Evolutionary conservation across 2,113 vertebrate genomes (phyloP).

Genomic region (Menura novaehollandiae): DNA sequence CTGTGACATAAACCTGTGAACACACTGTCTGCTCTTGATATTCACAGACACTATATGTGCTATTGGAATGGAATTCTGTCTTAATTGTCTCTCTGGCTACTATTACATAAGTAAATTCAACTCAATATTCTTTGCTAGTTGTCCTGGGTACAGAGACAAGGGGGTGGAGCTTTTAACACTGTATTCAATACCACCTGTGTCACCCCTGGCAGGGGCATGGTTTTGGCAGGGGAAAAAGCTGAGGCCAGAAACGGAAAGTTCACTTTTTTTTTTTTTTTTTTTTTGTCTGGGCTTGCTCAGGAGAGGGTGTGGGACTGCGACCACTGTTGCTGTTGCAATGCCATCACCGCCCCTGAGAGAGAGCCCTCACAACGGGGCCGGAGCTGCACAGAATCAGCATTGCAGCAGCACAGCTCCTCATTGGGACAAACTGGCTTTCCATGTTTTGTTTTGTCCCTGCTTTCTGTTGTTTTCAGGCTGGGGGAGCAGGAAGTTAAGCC

Average conservation of each 20-base stretch:
- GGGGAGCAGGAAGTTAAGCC: not conserved
- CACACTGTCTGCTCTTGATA: not conserved
- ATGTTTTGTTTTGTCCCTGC: not conserved
- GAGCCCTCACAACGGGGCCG: accelerated
- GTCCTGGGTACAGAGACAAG: not conserved
- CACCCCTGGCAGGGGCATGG: not conserved
- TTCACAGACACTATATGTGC: not conserved
- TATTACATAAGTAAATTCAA: not conserved
- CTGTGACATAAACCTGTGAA: not conserved
- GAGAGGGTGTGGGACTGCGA: not conserved
- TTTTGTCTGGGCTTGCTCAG: not conserved
- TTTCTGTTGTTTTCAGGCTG: not conserved
- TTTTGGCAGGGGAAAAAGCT: not conserved
- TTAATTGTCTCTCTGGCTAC: not conserved
- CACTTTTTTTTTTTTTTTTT: too few species aligned
- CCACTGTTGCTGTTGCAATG: not conserved
- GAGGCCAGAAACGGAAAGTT: not conserved
- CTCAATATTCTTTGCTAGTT: not conserved
- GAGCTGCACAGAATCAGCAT: accelerated
- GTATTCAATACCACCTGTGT: accelerated
- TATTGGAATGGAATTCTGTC: not conserved
- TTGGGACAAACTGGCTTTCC: not conserved
- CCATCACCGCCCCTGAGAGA: accelerated
- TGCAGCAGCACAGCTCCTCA: accelerated
- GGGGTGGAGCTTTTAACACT: not conserved